Evolutionary conservation across 2,113 vertebrate species (phyloP).

Genomic region (Corydoras sp.): DNA sequence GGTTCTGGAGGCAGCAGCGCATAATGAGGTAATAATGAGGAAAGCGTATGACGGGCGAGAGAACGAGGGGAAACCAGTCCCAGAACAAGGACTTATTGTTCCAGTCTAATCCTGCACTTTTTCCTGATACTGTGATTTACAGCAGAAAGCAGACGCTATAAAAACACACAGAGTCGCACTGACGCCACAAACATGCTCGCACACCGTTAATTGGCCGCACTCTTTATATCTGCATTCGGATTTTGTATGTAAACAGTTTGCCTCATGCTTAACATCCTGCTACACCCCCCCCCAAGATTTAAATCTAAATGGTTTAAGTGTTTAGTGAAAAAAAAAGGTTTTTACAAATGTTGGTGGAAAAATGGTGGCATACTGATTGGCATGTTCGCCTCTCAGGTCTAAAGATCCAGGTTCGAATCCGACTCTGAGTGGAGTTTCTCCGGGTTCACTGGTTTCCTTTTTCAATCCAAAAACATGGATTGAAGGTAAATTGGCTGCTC

Average conservation of each 20-base stretch:
- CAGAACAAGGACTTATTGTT: conserved; percentile 2
- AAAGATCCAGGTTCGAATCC: no score
- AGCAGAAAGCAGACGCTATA: conserved; percentile 2
- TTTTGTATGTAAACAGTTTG: background rate
- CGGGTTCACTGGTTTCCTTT: no score
- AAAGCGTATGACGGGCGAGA: background rate
- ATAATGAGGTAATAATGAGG: background rate
- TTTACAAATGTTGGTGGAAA: no score
- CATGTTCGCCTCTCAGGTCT: no score
- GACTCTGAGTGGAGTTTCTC: no score
- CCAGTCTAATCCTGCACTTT: background rate
- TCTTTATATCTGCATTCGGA: background rate
- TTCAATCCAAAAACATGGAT: no score
- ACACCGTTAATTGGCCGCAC: background rate
- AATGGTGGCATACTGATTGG: no score
- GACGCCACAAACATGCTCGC: background rate
- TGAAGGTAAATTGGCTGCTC: no score
- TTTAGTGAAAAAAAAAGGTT: no score
- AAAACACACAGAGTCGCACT: background rate
- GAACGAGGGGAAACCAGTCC: background rate
- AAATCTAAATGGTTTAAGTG: no score
- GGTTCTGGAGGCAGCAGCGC: background rate
- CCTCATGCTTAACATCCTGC: background rate
- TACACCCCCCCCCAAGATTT: no score
- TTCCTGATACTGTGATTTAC: background rate